A percentile compares a stretch with the other conserved stretches of the same genome.
phyloP scores from a whole-genome alignment of 1,140 invertebrate species.

The Pachypeltis micranthus region DNA sequence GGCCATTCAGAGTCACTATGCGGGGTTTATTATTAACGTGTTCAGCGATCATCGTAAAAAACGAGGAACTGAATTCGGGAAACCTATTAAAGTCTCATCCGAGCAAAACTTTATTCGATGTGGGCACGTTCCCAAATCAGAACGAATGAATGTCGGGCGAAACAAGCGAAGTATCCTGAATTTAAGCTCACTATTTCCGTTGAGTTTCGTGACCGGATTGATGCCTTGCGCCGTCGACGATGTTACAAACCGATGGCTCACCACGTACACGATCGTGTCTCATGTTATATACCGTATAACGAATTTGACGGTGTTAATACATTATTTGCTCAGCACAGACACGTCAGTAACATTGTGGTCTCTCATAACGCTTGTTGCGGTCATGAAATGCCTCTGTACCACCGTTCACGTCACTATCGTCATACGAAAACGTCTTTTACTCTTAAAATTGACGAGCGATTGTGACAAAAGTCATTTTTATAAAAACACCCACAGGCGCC shows the following conservation, averaged over 20 bases:
- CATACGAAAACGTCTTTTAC: background rate
- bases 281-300: background rate
- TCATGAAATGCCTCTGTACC: background rate
- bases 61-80: too few species aligned
- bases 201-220: background rate
- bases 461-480: background rate
- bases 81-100: too few species aligned
- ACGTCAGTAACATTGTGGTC: background rate
- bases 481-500: background rate
- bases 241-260: background rate
- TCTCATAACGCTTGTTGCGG: background rate
- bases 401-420: background rate
- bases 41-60: too few species aligned
- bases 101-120: too few species aligned
- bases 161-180: too few species aligned
- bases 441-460: background rate
- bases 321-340: background rate
- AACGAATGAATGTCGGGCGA: too few species aligned
- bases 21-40: too few species aligned
- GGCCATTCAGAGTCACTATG: too few species aligned
- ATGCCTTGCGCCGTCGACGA: constrained; percentile 1
- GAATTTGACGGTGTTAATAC: background rate
- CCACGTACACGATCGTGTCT: background rate
- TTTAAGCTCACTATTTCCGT: background rate
- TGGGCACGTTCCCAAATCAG: too few species aligned